These are phyloP conservation scores for Hedychridium roseum DNA, from an alignment of 2,888 invertebrate species.

Conservation along the genomic window DNA sequence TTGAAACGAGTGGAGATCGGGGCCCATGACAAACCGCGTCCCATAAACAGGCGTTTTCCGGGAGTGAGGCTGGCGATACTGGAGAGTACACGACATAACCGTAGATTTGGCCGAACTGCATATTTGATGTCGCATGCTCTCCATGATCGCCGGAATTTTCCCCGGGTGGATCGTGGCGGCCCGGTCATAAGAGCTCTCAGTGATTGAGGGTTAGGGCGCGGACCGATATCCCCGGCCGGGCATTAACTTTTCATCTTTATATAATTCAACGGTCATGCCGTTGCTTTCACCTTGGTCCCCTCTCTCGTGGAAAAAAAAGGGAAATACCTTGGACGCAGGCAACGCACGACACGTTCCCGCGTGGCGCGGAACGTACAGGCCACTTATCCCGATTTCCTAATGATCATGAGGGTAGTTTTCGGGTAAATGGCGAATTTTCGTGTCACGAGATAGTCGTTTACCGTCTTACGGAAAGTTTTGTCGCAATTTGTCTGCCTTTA, in stretches of 20 bases:
- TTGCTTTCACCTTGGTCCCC: no score
- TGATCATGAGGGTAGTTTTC: no score
- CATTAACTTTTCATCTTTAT: slow-evolving; percentile 63
- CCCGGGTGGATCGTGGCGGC: slow-evolving; percentile 59
- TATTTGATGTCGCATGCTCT: slow-evolving; percentile 60
- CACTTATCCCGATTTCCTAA: no score
- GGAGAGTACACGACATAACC: slow-evolving; percentile 54
- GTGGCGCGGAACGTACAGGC: no score
- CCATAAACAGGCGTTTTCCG: slow-evolving; percentile 45
- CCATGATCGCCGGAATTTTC: slow-evolving; percentile 62
- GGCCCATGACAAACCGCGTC: slow-evolving; percentile 55
- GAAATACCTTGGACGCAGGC: no score
- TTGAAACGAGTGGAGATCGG: slow-evolving; percentile 4
- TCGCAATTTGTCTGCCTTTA: no score
- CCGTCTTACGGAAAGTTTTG: no score
- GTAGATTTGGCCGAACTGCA: slow-evolving; percentile 61
- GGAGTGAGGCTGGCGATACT: slow-evolving; percentile 1
- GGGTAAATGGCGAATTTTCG: no score
- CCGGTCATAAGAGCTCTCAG: slow-evolving; percentile 61
- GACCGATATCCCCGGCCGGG: slow-evolving; percentile 41
- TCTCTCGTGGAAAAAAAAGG: no score
- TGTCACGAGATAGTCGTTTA: no score
- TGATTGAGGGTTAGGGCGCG: slow-evolving; percentile 62
- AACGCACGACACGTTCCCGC: no score
- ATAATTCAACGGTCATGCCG: slow-evolving; percentile 50